These are phyloP conservation scores for Motacilla tschutschensis DNA, from an alignment of 2,113 vertebrate species.

Conservation along the genomic window DNA sequence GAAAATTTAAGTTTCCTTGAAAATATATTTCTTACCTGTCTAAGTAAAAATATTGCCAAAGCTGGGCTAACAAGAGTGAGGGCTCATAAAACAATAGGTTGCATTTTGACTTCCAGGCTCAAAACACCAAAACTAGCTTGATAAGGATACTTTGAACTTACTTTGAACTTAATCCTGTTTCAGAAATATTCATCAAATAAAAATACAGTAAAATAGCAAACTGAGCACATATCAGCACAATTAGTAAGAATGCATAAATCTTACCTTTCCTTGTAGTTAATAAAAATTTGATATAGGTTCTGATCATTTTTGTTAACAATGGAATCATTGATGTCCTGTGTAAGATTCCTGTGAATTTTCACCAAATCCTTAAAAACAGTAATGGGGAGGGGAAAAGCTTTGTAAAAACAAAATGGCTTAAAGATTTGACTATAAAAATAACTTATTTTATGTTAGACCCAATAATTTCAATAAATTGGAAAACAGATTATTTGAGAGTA, in stretches of 20 bases:
- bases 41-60: background rate
- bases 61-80: background rate
- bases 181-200: background rate
- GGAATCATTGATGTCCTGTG: constrained; percentile 89
- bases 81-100: background rate
- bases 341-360: constrained; percentile 89
- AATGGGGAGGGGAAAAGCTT: background rate
- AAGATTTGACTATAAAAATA: background rate
- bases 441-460: background rate
- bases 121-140: background rate
- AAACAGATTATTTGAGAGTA: background rate
- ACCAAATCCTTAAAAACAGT: constrained; percentile 87
- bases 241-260: background rate
- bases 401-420: background rate
- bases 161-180: background rate
- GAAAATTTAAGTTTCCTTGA: background rate
- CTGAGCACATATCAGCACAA: background rate
- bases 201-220: background rate
- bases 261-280: constrained; percentile 95
- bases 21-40: background rate
- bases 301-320: constrained; percentile 86
- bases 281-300: constrained; percentile 93
- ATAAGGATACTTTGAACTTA: background rate
- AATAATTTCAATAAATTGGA: background rate
- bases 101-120: background rate